Conservation (phyloP, 2,113 vertebrate genomes). For the Grammomys surdaster region DNA sequence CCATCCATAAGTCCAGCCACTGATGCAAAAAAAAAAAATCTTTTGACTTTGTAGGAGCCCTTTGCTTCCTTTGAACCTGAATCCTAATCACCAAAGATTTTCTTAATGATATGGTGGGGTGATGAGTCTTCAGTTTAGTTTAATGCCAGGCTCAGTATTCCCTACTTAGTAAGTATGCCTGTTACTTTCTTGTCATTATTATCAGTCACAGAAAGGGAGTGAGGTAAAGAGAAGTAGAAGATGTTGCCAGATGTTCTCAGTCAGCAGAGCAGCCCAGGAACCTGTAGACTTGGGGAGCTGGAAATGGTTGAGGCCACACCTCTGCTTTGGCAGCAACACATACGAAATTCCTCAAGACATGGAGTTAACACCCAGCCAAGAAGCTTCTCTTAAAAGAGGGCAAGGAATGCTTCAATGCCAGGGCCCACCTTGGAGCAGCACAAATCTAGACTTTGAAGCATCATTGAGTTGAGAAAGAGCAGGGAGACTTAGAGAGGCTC, state of each 20-base stretch:
- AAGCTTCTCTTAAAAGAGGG: slow-evolving; percentile 23
- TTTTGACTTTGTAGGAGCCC: neutral
- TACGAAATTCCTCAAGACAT: neutral
- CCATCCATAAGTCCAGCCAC: neutral
- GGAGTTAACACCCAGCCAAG: neutral
- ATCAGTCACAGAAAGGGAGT: neutral
- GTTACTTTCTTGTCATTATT: neutral
- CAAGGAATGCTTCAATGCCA: neutral
- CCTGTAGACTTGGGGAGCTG: neutral
- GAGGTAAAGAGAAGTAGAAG: neutral
- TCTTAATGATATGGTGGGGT: neutral
- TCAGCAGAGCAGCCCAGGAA: neutral
- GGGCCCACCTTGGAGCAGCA: neutral
- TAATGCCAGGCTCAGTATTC: neutral
- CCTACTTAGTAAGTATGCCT: neutral
- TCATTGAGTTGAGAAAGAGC: neutral
- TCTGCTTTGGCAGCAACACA: neutral
- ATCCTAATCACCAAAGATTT: neutral
- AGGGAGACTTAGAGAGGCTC: neutral
- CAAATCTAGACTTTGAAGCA: neutral
- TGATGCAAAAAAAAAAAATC: neutral
- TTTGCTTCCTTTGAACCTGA: neutral
- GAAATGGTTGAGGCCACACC: neutral
- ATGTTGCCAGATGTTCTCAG: neutral
- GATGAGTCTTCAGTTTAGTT: neutral